These are phyloP conservation scores for Phenganax stokvisi DNA, from an alignment of 92 coral and sea anemone species.

Conservation along the genomic window DNA sequence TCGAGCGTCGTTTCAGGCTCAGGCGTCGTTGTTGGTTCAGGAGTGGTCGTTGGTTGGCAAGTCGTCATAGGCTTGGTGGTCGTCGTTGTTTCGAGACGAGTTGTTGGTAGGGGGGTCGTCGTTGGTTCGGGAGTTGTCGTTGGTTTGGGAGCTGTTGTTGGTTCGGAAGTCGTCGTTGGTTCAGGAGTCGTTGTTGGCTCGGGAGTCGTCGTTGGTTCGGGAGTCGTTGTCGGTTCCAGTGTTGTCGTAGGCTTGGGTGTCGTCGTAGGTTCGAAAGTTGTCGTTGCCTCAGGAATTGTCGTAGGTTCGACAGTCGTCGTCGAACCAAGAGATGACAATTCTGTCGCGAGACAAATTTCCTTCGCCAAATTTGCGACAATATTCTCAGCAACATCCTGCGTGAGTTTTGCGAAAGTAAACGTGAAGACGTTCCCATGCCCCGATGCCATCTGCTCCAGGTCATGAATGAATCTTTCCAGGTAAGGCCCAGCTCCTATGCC, in stretches of 20 bases:
- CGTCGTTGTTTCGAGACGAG: not conserved
- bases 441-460: slow-evolving; percentile 20
- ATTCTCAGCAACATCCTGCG: not conserved
- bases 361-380: not conserved
- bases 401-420: slow-evolving; percentile 17
- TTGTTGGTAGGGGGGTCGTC: not conserved
- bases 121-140: not conserved
- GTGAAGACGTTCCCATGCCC: slow-evolving; percentile 4
- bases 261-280: not conserved
- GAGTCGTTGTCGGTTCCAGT: not conserved
- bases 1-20: not conserved
- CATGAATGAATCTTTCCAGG: not conserved
- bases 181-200: not conserved
- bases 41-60: not conserved
- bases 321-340: not conserved
- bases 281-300: not conserved
- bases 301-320: not conserved
- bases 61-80: not conserved
- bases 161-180: not conserved
- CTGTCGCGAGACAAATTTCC: slow-evolving; percentile 3
- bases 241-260: slow-evolving; percentile 2
- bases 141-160: not conserved
- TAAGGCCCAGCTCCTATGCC: slow-evolving; percentile 11
- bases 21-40: not conserved
- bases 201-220: not conserved